These are phyloP conservation scores for Orgyia antiqua DNA, from an alignment of 2,888 invertebrate species.

Conservation along the genomic window DNA sequence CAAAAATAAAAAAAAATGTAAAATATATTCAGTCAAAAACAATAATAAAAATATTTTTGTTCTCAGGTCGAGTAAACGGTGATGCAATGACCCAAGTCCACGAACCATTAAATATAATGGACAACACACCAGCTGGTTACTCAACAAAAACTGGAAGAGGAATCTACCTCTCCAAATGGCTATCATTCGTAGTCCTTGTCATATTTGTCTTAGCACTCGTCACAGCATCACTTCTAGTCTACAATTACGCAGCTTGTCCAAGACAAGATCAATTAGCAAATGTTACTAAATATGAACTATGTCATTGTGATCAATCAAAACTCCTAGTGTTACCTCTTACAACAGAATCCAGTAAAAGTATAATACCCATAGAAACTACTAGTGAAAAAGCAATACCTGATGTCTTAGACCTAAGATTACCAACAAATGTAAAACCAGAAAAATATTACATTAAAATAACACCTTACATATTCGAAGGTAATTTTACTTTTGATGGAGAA, in stretches of 20 bases:
- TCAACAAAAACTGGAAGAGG: constrained; percentile 80
- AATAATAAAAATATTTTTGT: too few species aligned
- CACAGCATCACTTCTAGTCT: constrained; percentile 85
- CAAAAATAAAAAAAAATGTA: too few species aligned
- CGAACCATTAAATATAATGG: constrained; percentile 78
- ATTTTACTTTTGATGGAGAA: constrained; percentile 88
- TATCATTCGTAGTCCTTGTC: constrained; percentile 79
- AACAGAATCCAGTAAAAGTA: constrained; percentile 56
- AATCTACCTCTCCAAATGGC: constrained; percentile 81
- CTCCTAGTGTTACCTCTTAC: constrained; percentile 58
- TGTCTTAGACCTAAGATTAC: constrained; percentile 81
- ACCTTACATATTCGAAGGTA: constrained; percentile 85
- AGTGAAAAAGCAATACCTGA: constrained; percentile 23
- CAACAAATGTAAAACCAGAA: constrained; percentile 81
- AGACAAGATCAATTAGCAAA: constrained; percentile 64
- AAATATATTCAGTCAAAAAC: too few species aligned
- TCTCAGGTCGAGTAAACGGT: constrained; percentile 65
- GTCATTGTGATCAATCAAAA: constrained; percentile 62
- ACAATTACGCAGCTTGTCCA: constrained; percentile 85
- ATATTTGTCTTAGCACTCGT: constrained; percentile 82
- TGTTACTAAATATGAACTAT: constrained; percentile 65
- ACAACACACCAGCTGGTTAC: constrained; percentile 80
- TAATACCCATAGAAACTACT: constrained; percentile 51
- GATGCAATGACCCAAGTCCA: constrained; percentile 70
- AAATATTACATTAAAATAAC: constrained; percentile 83